Conservation (phyloP, 1,140 invertebrate species). For the Gonatopus flavifemur region DNA sequence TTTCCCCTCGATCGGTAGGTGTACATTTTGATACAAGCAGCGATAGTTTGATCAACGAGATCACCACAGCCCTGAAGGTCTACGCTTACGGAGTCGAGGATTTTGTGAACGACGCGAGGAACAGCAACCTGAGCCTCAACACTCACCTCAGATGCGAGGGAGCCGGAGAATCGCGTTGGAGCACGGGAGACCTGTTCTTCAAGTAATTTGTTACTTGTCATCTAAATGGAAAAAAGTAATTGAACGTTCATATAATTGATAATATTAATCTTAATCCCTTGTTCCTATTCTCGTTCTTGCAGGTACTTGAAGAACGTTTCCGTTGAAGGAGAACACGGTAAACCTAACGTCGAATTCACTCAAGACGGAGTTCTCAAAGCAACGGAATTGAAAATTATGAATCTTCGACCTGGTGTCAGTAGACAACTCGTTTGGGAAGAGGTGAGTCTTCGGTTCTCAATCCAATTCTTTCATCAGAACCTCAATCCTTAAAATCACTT, state of each 20-base stretch:
- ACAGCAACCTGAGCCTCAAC: constrained; percentile 71
- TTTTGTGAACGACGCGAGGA: constrained; percentile 74
- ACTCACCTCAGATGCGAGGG: constrained; percentile 82
- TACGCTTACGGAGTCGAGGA: constrained; percentile 89
- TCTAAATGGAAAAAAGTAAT: no score
- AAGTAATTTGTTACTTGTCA: no score
- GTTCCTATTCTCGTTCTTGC: constrained; percentile 38
- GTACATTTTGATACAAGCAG: constrained; percentile 90
- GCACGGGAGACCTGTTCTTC: constrained; percentile 71
- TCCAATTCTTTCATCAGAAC: no score
- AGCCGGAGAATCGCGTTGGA: constrained; percentile 73
- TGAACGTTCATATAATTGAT: no score
- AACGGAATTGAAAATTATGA: constrained; percentile 90
- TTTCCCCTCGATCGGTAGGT: constrained; percentile 62
- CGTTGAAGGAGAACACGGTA: constrained; percentile 74
- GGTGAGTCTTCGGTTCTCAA: constrained; percentile 67
- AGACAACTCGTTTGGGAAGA: constrained; percentile 87
- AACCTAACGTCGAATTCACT: constrained; percentile 84
- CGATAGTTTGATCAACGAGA: constrained; percentile 77
- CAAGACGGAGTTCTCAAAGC: constrained; percentile 84
- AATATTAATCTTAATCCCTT: no score
- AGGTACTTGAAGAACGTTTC: constrained; percentile 83
- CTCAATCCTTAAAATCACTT: no score
- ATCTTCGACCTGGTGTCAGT: constrained; percentile 77
- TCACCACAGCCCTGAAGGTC: constrained; percentile 85